Conservation (phyloP, 2,113 vertebrate species). For the Zootoca vivipara region DNA sequence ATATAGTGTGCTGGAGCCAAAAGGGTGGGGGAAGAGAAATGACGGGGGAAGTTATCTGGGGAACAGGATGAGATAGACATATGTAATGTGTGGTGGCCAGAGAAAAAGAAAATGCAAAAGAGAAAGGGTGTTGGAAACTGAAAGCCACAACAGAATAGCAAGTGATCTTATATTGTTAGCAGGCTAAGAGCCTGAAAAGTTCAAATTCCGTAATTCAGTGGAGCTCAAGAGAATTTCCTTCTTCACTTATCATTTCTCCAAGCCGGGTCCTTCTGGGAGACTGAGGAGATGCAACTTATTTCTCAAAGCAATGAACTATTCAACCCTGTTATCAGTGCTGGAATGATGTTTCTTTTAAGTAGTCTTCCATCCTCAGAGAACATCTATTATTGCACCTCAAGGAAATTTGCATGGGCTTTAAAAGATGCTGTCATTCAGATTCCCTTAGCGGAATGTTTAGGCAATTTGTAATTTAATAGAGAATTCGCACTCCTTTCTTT, state of each 20-base stretch:
- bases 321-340: not conserved
- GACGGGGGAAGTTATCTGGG: accelerated
- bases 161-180: not conserved
- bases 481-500: constrained; percentile 5
- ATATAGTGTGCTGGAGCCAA: not conserved
- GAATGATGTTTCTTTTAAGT: constrained; percentile 21
- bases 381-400: not conserved
- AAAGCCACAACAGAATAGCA: not conserved
- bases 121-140: not conserved
- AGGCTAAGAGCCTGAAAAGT: not conserved
- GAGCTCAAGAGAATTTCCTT: not conserved
- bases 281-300: not conserved
- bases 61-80: not conserved
- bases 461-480: constrained; percentile 23
- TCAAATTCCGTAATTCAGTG: not conserved
- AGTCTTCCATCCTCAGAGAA: not conserved
- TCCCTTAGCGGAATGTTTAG: constrained; percentile 26
- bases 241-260: constrained; percentile 18
- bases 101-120: not conserved
- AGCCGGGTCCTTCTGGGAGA: not conserved
- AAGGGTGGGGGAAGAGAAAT: not conserved
- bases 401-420: not conserved
- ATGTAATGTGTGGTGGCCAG: accelerated
- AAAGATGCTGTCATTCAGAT: constrained; percentile 6
- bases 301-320: not conserved